Evolutionary conservation across 2,888 invertebrate genomes (phyloP).

Genomic region (Ennomos erosarius): DNA sequence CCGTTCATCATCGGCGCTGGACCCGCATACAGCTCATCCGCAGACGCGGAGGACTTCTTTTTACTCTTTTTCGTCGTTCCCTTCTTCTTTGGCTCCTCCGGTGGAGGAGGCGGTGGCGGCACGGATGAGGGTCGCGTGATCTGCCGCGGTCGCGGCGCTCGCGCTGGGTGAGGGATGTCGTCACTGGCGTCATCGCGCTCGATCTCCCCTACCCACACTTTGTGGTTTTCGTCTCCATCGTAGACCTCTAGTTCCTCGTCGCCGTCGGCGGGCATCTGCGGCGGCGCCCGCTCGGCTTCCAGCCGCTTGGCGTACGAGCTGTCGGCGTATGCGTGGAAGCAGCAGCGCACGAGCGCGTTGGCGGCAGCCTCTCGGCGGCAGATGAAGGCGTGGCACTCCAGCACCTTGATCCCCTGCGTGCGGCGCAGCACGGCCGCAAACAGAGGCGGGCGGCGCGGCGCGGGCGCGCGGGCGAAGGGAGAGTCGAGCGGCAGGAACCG

Average conservation of each 20-base stretch:
- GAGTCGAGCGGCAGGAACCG: conserved; percentile 98
- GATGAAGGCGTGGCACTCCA: conserved; percentile 99
- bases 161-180: conserved; percentile 84
- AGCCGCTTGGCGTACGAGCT: conserved; percentile 95
- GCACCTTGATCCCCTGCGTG: conserved; percentile 98
- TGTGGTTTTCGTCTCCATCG: conserved; percentile 97
- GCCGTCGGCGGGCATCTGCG: conserved; percentile 67
- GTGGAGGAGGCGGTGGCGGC: conserved; percentile 92
- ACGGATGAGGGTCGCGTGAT: conserved; percentile 92
- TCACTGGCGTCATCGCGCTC: conserved; percentile 91
- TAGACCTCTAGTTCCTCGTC: conserved; percentile 93
- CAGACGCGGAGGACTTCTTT: conserved; percentile 84
- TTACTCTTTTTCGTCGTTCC: conserved; percentile 82
- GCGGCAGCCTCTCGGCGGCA: conserved; percentile 98
- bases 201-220: conserved; percentile 95
- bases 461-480: conserved; percentile 96
- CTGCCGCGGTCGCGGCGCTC: conserved; percentile 92
- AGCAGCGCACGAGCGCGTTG: conserved; percentile 98
- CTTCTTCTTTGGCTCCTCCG: conserved; percentile 87
- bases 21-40: conserved; percentile 85
- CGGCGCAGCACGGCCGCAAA: conserved; percentile 98
- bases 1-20: conserved; percentile 77
- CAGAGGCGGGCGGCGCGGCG: conserved; percentile 97
- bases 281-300: conserved; percentile 85
- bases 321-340: conserved; percentile 99